A percentile compares a stretch with the other conserved stretches of the same genome.
These are phyloP conservation scores for Gallinago undulata DNA, from an alignment of 2,113 vertebrate species.

Conservation along the genomic window DNA sequence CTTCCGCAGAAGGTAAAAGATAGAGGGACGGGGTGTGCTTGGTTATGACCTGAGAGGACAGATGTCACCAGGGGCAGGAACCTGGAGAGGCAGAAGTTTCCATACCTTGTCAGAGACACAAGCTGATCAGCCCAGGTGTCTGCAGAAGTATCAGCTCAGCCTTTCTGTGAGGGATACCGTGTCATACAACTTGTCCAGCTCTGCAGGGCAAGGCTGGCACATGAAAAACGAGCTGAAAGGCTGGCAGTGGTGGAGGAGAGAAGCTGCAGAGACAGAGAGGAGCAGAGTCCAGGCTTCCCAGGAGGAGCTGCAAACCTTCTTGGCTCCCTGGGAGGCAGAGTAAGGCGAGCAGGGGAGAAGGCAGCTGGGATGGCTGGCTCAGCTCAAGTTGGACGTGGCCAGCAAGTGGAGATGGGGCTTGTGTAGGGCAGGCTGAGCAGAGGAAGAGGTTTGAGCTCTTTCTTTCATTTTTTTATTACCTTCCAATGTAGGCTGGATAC, in stretches of 20 bases:
- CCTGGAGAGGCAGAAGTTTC: not conserved
- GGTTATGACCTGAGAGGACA: not conserved
- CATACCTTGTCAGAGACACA: not conserved
- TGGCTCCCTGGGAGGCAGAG: not conserved
- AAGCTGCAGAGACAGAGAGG: not conserved
- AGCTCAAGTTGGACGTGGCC: not conserved
- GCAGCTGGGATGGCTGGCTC: not conserved
- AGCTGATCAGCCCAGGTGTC: not conserved
- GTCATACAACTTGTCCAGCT: not conserved
- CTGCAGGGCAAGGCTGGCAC: not conserved
- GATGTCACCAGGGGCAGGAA: not conserved
- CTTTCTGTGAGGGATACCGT: not conserved
- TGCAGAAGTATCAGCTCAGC: not conserved
- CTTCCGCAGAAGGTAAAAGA: not conserved
- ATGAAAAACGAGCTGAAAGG: not conserved
- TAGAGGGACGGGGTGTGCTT: not conserved
- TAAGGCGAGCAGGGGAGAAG: not conserved
- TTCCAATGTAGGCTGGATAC: not conserved
- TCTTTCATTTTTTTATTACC: not conserved
- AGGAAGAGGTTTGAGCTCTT: not conserved
- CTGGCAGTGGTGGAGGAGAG: not conserved
- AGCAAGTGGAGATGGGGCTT: not conserved
- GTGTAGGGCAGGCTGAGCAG: not conserved
- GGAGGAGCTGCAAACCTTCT: not conserved
- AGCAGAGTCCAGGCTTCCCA: not conserved